Base-by-base conservation (phyloP, 2,797 vertebrate species). In the Muscicapa striata region DNA sequence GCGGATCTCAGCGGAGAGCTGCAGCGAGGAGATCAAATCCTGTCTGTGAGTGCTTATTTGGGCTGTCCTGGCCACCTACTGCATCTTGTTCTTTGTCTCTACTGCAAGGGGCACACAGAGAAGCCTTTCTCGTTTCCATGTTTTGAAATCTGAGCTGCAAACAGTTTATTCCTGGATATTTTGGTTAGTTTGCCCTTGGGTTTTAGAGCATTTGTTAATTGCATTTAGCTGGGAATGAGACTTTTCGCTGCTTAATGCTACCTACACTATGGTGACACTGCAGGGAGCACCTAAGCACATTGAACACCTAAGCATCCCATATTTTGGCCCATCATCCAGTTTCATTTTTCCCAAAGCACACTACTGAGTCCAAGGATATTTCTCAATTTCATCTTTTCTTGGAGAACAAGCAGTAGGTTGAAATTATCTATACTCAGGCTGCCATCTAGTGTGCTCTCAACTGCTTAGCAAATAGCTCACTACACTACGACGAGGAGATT, bases 1-100 rank as follows among this genome's bases (percentile, higher is more conserved):
- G 99, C 99, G 3, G 99, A 99, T 97, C 98, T 99, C 96, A 99
- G 99, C 9, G 99, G 99, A 76, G 99, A 99, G 68, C 98, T 99
- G 87, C 98, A 98, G 96, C 97, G 99, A 96, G 99, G 99, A 74
- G 99, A 99, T 96, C 99, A 99, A 94, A 99, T 99, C 96, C 95
- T 99, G 70, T 99, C 99, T 72, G 99, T 99, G 90, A 99, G 99
- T 99, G 68, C 30, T 86, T 48, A 48, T 69, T 6, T 84, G 52
- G 45, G 14, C 41, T 79, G 62, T 40, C 30, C 70, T 40, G 12
- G 26, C 7, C 41, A 61, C 4, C 46, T 45, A 0, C 36, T 36
- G 54, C 21, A 29, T 20, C 57, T 38, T 64, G 3, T 19, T 61
- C 40, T 57, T 63, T 76, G 16, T 21, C 24, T 59, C 0, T 30